Base-by-base conservation (phyloP, 1,140 invertebrate species). In the Sweltsa coloradensis region DNA sequence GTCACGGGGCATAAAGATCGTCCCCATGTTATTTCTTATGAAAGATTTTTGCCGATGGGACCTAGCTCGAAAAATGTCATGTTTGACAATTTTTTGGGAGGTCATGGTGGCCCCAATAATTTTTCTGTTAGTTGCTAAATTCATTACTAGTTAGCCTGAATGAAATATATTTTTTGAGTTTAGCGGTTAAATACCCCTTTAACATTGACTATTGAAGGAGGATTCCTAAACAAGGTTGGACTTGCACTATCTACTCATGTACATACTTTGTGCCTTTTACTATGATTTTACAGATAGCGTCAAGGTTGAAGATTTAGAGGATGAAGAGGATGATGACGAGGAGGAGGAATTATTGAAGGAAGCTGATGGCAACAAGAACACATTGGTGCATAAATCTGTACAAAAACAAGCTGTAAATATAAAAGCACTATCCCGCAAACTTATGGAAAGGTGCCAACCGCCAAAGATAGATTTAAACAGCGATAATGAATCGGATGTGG, bases 281-380 rank as follows among this genome's bases (percentile, higher is more conserved):
- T 6, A 26, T 22, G 24, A 18, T 14, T 16, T 41, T 53, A 14
- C 36, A 51, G 56, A 51, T 34, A 56, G 54, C 49, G 48, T 52
- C 41, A 57, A 57, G 51, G 53, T 57, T 41, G 56, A 56, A 49
- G 56, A 57, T 46, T 41, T 56, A 34, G 54, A 53, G 39, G 41
- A 43, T 3, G 26, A 42, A 0, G 29, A 47, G 7, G 37, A 19
- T 49, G 53, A 44, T 41, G 52, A 49, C n/a, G 52, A 55, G 19
- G 57, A 57, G 11, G 54, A 54, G 19, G 57, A 57, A 14, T 56
- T 58, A 31, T 55, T 54, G 39, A 49, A 59, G 39, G 57, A 59
- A n/a, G 60, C 58, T 2, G 56, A 60, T 39, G 54, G 55, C 5
- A 56, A 55, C 22, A 53, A 51, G 41, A 62, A 63, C 23, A 52